A percentile compares a stretch with the other conserved stretches of the same genome.
phyloP scores from a whole-genome alignment of 2,797 vertebrate genomes.

The Xiphorhynchus erythropygius region DNA sequence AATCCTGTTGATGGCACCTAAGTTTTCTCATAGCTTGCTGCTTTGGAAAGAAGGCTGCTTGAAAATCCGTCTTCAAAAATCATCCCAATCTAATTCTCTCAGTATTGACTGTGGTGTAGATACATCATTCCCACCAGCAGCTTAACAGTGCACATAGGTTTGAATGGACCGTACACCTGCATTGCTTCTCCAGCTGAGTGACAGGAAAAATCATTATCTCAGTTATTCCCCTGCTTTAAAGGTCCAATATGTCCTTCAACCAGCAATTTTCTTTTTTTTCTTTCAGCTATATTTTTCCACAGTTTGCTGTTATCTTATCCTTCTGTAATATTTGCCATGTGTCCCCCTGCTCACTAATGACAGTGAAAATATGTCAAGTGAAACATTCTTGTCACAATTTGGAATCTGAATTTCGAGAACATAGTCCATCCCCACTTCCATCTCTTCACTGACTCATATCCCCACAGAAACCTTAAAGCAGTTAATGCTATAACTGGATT shows the following conservation, averaged over 20 bases:
- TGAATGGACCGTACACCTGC: neutral
- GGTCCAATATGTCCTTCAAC: neutral
- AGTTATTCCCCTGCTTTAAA: neutral
- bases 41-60: neutral
- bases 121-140: neutral
- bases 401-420: neutral
- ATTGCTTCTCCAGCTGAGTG: neutral
- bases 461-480: neutral
- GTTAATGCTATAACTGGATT: slow-evolving; percentile 18
- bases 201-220: neutral
- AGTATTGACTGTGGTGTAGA: neutral
- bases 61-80: neutral
- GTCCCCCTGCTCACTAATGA: neutral
- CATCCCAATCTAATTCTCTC: neutral
- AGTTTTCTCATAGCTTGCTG: neutral
- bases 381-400: neutral
- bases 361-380: neutral
- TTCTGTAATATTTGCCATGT: neutral
- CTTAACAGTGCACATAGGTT: neutral
- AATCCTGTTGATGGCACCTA: neutral
- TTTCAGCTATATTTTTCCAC: neutral
- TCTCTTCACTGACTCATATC: neutral
- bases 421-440: neutral
- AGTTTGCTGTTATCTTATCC: neutral
- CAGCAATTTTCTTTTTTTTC: neutral